Percentiles rank a stretch among this genome's conserved stretches.
Evolutionary conservation across 35 echinoderm and acorn worm species (phyloP).

Genomic region (Apostichopus californicus): DNA sequence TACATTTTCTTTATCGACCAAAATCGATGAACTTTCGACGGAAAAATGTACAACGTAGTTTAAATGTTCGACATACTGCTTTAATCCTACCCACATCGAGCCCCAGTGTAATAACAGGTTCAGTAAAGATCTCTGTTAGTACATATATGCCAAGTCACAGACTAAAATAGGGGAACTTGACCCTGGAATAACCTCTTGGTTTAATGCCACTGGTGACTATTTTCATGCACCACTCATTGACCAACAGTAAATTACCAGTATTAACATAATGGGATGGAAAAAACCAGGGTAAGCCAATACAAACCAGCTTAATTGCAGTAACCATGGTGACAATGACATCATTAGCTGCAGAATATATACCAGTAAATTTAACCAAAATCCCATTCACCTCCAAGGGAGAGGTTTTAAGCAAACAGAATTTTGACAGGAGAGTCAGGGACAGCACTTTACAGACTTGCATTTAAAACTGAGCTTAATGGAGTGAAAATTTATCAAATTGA

Average conservation of each 20-base stretch:
- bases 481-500: too few species aligned
- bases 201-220: not conserved
- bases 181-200: not conserved
- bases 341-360: conserved; percentile 26
- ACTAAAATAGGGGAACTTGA: not conserved
- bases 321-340: conserved; percentile 46
- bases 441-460: not conserved
- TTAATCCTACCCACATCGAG: too few species aligned
- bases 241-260: conserved; percentile 8
- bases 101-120: too few species aligned
- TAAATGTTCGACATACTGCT: too few species aligned
- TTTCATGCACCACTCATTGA: not conserved
- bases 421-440: not conserved
- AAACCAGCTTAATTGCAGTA: conserved; percentile 52
- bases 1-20: too few species aligned
- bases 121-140: not conserved
- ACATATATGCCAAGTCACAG: not conserved
- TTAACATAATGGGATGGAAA: not conserved
- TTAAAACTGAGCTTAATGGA: not conserved
- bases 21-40: too few species aligned
- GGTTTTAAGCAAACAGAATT: conserved; percentile 29
- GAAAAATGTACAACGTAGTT: too few species aligned
- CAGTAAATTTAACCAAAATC: conserved; percentile 47
- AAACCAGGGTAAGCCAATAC: conserved; percentile 21
- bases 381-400: conserved; percentile 13